Evolutionary conservation across 1,140 invertebrate species (phyloP).

Genomic region (Metaphire vulgaris): DNA sequence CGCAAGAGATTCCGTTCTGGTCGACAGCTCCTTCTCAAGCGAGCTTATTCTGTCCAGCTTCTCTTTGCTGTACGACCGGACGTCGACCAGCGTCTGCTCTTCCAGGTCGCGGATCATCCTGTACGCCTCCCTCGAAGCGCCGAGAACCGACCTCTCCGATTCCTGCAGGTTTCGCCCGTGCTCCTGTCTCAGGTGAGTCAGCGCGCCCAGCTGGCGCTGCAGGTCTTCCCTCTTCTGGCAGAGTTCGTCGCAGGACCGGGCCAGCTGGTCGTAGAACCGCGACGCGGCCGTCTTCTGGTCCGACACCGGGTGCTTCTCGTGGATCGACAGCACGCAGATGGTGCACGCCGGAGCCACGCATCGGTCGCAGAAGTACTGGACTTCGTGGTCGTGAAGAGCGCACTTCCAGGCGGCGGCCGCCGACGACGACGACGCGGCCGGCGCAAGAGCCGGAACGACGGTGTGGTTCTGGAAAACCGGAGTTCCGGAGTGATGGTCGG

Average conservation of each 20-base stretch:
- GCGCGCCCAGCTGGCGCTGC: neutral
- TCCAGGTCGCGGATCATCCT: neutral
- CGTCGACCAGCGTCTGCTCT: neutral
- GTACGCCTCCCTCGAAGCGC: neutral
- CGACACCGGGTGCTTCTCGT: neutral
- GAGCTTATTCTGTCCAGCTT: neutral
- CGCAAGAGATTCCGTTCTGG: neutral
- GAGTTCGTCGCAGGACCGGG: neutral
- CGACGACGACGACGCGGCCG: neutral
- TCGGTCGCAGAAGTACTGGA: slow-evolving; percentile 16
- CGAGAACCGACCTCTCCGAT: neutral
- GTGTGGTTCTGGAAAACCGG: slow-evolving; percentile 13
- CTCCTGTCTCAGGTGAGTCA: neutral
- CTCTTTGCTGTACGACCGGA: neutral
- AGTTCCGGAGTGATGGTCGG: slow-evolving; percentile 6
- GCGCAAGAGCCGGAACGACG: neutral
- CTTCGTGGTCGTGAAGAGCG: neutral
- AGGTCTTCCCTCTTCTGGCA: neutral
- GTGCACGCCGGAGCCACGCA: slow-evolving; percentile 11
- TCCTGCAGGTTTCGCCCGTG: neutral
- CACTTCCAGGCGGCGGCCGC: slow-evolving; percentile 2
- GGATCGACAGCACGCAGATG: slow-evolving; percentile 12
- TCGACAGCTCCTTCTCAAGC: neutral
- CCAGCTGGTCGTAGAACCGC: neutral
- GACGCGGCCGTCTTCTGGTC: slow-evolving; percentile 4